Percentiles rank a stretch among this genome's conserved stretches.
Conservation (phyloP, 2,888 invertebrate genomes). For the Ceriagrion tenellum region DNA sequence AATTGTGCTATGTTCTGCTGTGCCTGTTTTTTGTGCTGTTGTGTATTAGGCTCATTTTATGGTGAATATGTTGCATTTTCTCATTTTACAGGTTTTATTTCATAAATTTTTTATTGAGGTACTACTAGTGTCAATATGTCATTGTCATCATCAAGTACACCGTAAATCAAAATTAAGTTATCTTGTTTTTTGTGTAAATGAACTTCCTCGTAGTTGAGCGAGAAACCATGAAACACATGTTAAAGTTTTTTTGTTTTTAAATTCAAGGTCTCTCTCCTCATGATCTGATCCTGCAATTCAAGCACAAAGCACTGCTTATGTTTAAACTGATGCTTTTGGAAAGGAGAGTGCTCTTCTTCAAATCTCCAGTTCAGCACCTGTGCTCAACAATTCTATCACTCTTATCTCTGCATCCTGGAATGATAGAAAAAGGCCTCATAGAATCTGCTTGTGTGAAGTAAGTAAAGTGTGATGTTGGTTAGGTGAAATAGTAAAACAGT, state of each 20-base stretch:
- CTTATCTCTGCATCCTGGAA: slow-evolving; percentile 93
- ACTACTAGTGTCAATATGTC: no score
- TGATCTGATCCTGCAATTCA: slow-evolving; percentile 90
- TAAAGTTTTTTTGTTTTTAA: slow-evolving; percentile 66
- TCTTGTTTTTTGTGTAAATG: background rate
- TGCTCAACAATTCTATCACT: slow-evolving; percentile 93
- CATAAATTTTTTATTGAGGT: no score
- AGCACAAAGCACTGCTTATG: slow-evolving; percentile 93
- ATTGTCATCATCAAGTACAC: no score
- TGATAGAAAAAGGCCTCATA: slow-evolving; percentile 90
- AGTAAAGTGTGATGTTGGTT: slow-evolving; percentile 73
- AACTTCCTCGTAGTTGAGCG: no score
- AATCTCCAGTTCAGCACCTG: slow-evolving; percentile 94
- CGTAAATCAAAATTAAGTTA: background rate
- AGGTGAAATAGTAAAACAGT: background rate
- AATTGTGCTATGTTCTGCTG: no score
- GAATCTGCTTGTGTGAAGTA: slow-evolving; percentile 91
- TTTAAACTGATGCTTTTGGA: slow-evolving; percentile 96
- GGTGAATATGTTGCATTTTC: no score
- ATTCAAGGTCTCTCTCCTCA: slow-evolving; percentile 89
- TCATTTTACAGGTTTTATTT: no score
- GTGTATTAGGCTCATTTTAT: no score
- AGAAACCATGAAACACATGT: no score
- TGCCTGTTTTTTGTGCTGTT: no score
- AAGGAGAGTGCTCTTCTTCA: slow-evolving; percentile 93